phyloP scores from a whole-genome alignment of 2,797 vertebrate genomes.

The Capromys pilorides region DNA sequence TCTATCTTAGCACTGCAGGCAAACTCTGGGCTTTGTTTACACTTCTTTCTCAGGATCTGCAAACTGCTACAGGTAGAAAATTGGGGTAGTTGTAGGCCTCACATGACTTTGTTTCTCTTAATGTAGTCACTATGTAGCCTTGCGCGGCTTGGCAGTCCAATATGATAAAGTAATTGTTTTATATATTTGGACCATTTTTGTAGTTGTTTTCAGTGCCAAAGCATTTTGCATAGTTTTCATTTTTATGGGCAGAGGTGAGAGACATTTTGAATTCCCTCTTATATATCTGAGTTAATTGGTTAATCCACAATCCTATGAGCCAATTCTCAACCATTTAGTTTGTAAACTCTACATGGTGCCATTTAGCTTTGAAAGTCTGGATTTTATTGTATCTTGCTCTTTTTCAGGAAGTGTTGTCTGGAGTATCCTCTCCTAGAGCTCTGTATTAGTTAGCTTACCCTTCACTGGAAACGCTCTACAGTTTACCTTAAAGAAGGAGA shows the following conservation, averaged over 20 bases:
- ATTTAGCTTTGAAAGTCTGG: background rate
- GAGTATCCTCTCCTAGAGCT: background rate
- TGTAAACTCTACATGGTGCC: background rate
- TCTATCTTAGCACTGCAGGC: background rate
- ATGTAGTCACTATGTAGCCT: background rate
- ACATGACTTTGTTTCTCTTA: background rate
- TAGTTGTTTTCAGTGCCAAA: background rate
- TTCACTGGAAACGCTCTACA: background rate
- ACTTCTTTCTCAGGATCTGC: background rate
- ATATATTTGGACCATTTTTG: background rate
- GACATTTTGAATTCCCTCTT: background rate
- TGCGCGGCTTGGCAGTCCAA: background rate
- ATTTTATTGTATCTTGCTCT: background rate
- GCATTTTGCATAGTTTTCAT: background rate
- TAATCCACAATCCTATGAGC: background rate
- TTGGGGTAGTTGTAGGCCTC: background rate
- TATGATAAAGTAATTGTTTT: background rate
- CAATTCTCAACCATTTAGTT: background rate
- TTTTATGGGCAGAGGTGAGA: background rate
- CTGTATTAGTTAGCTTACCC: background rate
- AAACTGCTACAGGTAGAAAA: background rate
- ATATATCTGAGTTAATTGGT: background rate
- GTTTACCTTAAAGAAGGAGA: background rate
- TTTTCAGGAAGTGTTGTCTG: constrained; percentile 28
- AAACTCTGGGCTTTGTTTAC: background rate